phyloP scores from a whole-genome alignment of 2,113 vertebrate species.

The Prionailurus bengalensis region DNA sequence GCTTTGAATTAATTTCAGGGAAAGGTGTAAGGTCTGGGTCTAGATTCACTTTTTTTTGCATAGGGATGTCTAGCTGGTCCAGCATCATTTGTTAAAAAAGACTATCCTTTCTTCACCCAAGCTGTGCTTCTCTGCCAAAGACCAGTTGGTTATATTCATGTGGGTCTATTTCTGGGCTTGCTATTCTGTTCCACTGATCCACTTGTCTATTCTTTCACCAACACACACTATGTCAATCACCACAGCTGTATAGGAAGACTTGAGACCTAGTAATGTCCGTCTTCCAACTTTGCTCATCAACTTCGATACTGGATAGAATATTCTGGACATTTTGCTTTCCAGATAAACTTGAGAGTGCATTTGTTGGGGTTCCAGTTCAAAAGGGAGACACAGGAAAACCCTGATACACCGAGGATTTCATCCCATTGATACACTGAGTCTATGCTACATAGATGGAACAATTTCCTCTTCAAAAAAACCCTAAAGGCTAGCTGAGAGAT shows the following conservation, averaged over 20 bases:
- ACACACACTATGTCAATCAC: neutral
- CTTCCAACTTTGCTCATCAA: neutral
- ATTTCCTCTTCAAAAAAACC: neutral
- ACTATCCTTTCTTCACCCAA: neutral
- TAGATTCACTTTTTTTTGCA: neutral
- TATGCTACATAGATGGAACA: neutral
- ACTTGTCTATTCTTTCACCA: neutral
- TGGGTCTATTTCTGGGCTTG: neutral
- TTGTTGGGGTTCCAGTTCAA: neutral
- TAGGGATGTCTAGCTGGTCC: neutral
- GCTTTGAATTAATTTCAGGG: neutral
- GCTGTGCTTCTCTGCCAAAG: neutral
- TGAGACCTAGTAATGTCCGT: neutral
- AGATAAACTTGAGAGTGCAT: neutral
- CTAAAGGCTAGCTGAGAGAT: neutral
- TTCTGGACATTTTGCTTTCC: neutral
- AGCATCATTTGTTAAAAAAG: neutral
- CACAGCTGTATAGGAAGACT: neutral
- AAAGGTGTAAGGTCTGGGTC: neutral
- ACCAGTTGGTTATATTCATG: neutral
- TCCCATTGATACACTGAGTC: neutral
- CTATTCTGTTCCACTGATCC: neutral
- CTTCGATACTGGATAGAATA: neutral
- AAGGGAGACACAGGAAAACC: neutral
- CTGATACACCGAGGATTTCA: neutral